A percentile compares a stretch with the other conserved stretches of the same genome.
phyloP scores from a whole-genome alignment of 2,797 vertebrate species.

The Syngnathus acus region DNA sequence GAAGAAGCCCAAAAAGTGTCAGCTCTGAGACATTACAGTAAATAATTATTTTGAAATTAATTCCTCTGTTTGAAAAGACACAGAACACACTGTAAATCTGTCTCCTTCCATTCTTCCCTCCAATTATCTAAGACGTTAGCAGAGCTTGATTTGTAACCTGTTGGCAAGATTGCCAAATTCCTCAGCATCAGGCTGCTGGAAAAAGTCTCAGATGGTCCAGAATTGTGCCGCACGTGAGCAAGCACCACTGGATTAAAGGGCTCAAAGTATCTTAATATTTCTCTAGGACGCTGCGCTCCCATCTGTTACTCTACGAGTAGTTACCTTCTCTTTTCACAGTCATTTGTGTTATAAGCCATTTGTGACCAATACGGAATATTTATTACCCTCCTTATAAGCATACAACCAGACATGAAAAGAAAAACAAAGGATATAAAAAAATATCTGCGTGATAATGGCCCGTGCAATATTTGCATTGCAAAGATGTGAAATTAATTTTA shows the following conservation, averaged over 20 bases:
- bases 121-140: neutral
- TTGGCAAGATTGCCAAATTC: neutral
- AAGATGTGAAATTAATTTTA: too few relatives aligned
- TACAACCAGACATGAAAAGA: too few relatives aligned
- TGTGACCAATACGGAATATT: neutral
- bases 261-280: neutral
- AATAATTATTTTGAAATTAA: neutral
- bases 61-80: neutral
- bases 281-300: neutral
- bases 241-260: neutral
- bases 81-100: neutral
- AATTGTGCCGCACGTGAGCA: constrained; percentile 5
- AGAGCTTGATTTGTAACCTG: neutral
- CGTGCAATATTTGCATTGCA: too few relatives aligned
- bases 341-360: neutral
- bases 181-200: neutral
- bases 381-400: too few relatives aligned
- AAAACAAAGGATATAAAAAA: too few relatives aligned
- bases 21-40: neutral
- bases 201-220: neutral
- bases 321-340: neutral
- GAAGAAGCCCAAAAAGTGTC: neutral
- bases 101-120: neutral
- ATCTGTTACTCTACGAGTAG: neutral
- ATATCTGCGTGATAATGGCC: too few relatives aligned